Evolutionary conservation across 1,140 invertebrate genomes (phyloP).

Genomic region (Lordiphosa clarofinis): DNA sequence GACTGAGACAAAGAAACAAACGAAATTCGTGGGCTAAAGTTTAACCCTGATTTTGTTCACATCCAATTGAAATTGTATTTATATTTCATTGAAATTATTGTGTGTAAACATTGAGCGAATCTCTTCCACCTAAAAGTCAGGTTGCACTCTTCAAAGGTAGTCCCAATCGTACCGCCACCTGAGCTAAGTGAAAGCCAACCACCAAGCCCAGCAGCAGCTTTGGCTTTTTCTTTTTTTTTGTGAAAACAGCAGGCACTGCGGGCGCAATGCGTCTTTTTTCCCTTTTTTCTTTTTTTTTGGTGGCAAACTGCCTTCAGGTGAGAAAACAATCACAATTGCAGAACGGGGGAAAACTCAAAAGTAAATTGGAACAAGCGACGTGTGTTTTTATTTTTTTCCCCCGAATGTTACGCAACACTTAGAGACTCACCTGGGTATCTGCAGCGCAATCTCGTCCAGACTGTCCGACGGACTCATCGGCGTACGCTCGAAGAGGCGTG

Average conservation of each 20-base stretch:
- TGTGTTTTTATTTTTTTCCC: background rate
- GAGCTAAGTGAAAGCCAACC: too few relatives aligned
- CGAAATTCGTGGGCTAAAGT: too few relatives aligned
- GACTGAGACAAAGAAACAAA: too few relatives aligned
- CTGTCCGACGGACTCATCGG: conserved; percentile 91
- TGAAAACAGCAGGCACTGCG: background rate
- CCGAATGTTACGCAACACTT: background rate
- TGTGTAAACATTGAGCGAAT: too few relatives aligned
- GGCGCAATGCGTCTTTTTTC: conserved; percentile 8
- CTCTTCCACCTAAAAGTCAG: too few relatives aligned
- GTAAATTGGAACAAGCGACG: conserved; percentile 4
- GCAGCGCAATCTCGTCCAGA: conserved; percentile 93
- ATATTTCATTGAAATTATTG: too few relatives aligned
- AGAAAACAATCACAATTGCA: conserved; percentile 10
- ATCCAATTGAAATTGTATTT: too few relatives aligned
- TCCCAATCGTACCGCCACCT: too few relatives aligned
- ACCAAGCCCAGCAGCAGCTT: too few relatives aligned
- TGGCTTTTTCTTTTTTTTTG: background rate
- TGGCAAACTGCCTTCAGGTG: conserved; percentile 6
- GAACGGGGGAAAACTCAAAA: conserved; percentile 1
- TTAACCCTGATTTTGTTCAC: too few relatives aligned
- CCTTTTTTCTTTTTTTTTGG: conserved; percentile 6
- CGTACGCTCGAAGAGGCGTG: conserved; percentile 89
- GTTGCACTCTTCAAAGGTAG: too few relatives aligned
- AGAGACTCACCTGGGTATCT: conserved; percentile 90